Conservation (phyloP, 2,113 vertebrate species). For the Camelus dromedarius region DNA sequence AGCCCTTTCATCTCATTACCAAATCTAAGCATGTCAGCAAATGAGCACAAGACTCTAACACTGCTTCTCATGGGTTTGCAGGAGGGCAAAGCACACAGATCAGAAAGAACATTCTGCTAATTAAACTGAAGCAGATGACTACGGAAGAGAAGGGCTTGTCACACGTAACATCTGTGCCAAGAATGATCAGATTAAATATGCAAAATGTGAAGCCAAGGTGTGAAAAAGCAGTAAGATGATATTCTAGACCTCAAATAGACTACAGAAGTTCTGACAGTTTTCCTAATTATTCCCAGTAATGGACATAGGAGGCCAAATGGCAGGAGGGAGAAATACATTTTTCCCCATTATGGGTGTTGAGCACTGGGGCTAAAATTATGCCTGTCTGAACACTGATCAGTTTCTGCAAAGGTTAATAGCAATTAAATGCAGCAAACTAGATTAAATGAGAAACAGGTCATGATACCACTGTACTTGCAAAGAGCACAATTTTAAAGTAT, state of each 20-base stretch:
- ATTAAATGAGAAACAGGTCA: constrained; percentile 92
- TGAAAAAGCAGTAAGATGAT: constrained; percentile 84
- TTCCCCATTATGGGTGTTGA: constrained; percentile 89
- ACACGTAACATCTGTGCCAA: constrained; percentile 85
- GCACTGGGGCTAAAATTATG: constrained; percentile 90
- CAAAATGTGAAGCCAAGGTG: constrained; percentile 88
- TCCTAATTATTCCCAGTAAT: constrained; percentile 92
- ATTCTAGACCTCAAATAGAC: constrained; percentile 84
- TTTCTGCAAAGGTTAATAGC: constrained; percentile 94
- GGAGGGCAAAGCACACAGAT: constrained; percentile 89
- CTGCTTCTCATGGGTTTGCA: constrained; percentile 86
- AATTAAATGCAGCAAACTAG: constrained; percentile 94
- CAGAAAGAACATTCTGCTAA: constrained; percentile 89
- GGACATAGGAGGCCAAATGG: constrained; percentile 89
- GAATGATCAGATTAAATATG: constrained; percentile 88
- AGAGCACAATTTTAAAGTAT: constrained; percentile 87
- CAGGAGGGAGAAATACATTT: constrained; percentile 88
- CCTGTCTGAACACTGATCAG: constrained; percentile 92
- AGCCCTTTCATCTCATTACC: constrained; percentile 84
- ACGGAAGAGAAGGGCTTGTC: constrained; percentile 87
- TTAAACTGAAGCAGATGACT: constrained; percentile 90
- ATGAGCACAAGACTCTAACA: constrained; percentile 87
- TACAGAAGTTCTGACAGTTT: constrained; percentile 89
- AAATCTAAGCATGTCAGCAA: constrained; percentile 89
- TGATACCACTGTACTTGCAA: constrained; percentile 90